Conservation (phyloP, 1,140 invertebrate genomes). For the Bombus superbus region DNA sequence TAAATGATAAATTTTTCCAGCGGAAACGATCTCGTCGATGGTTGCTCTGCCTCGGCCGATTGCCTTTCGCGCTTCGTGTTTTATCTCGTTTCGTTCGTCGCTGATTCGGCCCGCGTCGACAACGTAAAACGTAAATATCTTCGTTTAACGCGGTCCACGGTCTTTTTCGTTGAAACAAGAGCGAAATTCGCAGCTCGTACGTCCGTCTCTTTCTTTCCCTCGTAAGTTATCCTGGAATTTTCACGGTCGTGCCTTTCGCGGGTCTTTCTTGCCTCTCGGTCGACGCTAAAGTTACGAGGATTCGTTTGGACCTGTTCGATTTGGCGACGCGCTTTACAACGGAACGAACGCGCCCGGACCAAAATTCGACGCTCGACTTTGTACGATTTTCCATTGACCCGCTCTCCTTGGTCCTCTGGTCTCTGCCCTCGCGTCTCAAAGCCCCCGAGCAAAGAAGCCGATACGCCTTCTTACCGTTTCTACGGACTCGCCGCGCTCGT, state of each 20-base stretch:
- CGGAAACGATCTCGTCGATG: too few species aligned
- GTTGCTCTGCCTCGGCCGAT: neutral
- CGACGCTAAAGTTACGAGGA: neutral
- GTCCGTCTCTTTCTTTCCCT: neutral
- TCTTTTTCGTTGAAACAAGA: neutral
- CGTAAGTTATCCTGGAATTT: neutral
- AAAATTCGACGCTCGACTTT: neutral
- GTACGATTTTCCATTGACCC: neutral
- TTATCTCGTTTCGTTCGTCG: neutral
- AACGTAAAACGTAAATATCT: neutral
- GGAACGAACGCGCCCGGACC: too few species aligned
- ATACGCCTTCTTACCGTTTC: neutral
- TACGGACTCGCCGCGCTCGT: neutral
- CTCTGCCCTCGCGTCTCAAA: too few species aligned
- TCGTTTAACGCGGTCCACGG: too few species aligned
- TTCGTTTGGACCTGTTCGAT: neutral
- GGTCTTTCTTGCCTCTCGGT: neutral
- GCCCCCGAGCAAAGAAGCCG: neutral
- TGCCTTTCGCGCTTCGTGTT: neutral
- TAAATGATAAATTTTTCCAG: conserved; percentile 9
- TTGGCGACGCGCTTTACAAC: too few species aligned
- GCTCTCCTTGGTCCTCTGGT: neutral
- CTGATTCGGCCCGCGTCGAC: neutral
- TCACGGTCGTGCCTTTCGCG: neutral
- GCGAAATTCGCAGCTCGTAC: too few species aligned